Conservation (phyloP, 2,797 vertebrate species). For the Falco concolor region DNA sequence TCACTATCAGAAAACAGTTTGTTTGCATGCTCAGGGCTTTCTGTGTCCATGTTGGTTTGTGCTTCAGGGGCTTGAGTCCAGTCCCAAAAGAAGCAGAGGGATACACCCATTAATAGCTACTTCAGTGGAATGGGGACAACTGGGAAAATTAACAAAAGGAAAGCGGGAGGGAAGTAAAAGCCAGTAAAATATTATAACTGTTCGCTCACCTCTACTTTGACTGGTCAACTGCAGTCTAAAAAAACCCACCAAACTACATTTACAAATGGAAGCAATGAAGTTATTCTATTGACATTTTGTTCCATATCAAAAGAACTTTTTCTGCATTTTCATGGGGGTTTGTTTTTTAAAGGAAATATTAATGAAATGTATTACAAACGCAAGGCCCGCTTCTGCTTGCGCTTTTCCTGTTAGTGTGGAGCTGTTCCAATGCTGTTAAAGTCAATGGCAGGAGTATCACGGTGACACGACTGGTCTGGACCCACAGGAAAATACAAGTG, state of each 20-base stretch:
- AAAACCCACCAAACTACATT: neutral
- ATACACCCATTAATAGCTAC: neutral
- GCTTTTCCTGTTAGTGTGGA: neutral
- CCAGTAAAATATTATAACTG: neutral
- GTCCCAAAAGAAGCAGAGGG: neutral
- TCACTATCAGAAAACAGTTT: neutral
- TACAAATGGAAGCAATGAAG: neutral
- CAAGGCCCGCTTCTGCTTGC: neutral
- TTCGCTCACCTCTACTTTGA: neutral
- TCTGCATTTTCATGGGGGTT: neutral
- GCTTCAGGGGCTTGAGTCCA: neutral
- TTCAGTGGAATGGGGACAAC: neutral
- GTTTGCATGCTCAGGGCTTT: neutral
- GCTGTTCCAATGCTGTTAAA: neutral
- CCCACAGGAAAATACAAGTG: neutral
- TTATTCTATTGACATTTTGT: neutral
- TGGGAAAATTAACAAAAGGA: neutral
- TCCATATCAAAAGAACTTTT: neutral
- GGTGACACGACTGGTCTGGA: neutral
- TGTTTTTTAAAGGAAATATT: conserved; percentile 12
- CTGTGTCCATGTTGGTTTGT: neutral
- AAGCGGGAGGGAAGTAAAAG: neutral
- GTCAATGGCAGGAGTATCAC: neutral
- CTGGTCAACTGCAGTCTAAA: neutral
- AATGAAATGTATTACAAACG: neutral